Evolutionary conservation across 2,888 invertebrate genomes (phyloP), one percentile per base, ranked within the genome.

Genomic region (Gisinianus flammeolus): DNA sequence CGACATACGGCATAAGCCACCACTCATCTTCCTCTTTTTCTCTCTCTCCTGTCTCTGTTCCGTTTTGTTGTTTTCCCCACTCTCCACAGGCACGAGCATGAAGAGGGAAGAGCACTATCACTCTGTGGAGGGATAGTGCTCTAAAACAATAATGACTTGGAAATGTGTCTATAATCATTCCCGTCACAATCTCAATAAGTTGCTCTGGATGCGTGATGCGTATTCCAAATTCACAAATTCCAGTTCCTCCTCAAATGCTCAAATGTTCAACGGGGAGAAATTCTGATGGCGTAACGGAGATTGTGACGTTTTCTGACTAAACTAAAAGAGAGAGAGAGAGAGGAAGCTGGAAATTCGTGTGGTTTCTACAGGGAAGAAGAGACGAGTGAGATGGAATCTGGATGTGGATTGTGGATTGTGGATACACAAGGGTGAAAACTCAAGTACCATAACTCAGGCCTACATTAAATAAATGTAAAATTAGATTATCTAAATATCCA

Each of bases 121-220:
- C n/a, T n/a, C n/a, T n/a, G n/a, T n/a, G 54, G 5, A 58, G 72
- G 62, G 62, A 44, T 66, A 44, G 44, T 44, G 19, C 19, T 44
- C 19, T 74, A 52, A 66, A 74, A 66, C 66, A 74, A 66, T 77
- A 70, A 77, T 69, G 76, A 76, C 26, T 77, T 77, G 28, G 67
- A 77, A 77, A 77, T 77, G 77, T 77, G 64, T 62, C 64, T 44
- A 71, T 77, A 70, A 33, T 77, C 77, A 77, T 77, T 69, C 70
- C 33, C 31, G 58, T 70, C 77, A 77, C 70, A 70, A 54, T 71
- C 77, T 58, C 76, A 70, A 33, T 69, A 56, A 44, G 52, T 26
- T 56, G 28, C 26, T 16, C 62, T 68, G 62, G 26, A 33, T 44
- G 44, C 44, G 44, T 44, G 44, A 2, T 44, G 8, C 44, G 44